Evolutionary conservation across 2,888 invertebrate species (phyloP), one percentile per base, ranked within the genome.

Genomic region (Meiosimyza decipiens): DNA sequence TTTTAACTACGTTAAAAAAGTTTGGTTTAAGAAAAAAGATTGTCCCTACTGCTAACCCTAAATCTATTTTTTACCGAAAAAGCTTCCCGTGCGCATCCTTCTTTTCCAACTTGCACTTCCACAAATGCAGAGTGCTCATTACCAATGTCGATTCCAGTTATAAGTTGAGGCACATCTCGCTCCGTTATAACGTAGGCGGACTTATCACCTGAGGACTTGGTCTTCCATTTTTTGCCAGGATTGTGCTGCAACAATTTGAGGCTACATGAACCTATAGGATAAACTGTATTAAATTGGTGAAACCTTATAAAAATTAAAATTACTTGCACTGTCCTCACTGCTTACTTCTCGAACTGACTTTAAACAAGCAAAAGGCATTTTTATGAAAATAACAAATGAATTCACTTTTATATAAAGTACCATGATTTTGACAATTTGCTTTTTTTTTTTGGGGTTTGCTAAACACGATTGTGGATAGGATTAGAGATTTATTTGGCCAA

Each of bases 81-180:
- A 69, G 92, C 91, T 62, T 91, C 90, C 74, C 89, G 88, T 1
- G 89, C 87, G 40, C 89, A 89, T 71, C 91, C 90, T 0, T 93
- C 91, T 72, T 92, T 89, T 0, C 93, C 93, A 4, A 94, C 96
- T 33, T 94, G 87, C 4, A 97, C 92, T 88, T 96, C 96, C 15
- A 97, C 89, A 80, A 96, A 92, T 0, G 96, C 95, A 0, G 95
- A 91, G 74, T 93, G 91, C 80, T 95, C 92, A 82, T 95, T 95
- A 16, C 96, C 96, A 74, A 97, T 91, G 78, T 95, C 94, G 52
- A 97, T 90, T 9, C 91, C 89, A 2, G 88, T 89, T 73, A 95
- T 92, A 82, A 89, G 81, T 11, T 90, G 88, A 1, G 91, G 89
- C 76, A 90, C 89, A 54, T 90, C 89, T 52, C 94, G 86, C 83